Conservation (phyloP, 2,797 vertebrate species). For the Tragopan temminckii region DNA sequence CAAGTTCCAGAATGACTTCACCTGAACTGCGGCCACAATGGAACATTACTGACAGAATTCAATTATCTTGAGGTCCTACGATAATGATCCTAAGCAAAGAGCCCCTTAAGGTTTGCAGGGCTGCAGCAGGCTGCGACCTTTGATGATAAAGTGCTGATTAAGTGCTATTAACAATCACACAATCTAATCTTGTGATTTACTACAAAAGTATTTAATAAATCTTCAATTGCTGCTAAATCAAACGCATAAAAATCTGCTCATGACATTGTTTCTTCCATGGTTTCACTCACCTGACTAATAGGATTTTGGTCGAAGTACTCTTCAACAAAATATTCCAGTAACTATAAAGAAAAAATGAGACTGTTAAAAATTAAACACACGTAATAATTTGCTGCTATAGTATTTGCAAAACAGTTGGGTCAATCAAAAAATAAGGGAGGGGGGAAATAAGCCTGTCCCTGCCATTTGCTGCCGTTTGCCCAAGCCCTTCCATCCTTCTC, state of each 20-base stretch:
- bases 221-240: not conserved
- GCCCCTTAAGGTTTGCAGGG: not conserved
- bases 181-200: not conserved
- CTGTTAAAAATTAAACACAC: not conserved
- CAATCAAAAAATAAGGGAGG: not conserved
- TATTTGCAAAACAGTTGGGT: not conserved
- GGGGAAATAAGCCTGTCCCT: not conserved
- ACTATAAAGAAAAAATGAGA: slow-evolving; percentile 77
- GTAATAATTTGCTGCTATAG: not conserved
- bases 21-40: not conserved
- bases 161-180: not conserved
- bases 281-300: slow-evolving; percentile 92
- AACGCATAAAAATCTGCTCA: not conserved
- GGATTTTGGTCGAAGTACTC: slow-evolving; percentile 99
- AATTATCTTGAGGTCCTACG: not conserved
- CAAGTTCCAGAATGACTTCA: not conserved
- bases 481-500: not conserved
- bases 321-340: slow-evolving; percentile 94
- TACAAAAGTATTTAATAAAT: not conserved
- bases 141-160: not conserved
- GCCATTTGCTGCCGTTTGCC: not conserved
- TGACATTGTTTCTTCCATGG: not conserved
- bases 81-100: not conserved
- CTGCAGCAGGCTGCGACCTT: no score
- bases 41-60: not conserved